Conservation (phyloP, 2,888 invertebrate genomes). For the Drosophila testacea region DNA sequence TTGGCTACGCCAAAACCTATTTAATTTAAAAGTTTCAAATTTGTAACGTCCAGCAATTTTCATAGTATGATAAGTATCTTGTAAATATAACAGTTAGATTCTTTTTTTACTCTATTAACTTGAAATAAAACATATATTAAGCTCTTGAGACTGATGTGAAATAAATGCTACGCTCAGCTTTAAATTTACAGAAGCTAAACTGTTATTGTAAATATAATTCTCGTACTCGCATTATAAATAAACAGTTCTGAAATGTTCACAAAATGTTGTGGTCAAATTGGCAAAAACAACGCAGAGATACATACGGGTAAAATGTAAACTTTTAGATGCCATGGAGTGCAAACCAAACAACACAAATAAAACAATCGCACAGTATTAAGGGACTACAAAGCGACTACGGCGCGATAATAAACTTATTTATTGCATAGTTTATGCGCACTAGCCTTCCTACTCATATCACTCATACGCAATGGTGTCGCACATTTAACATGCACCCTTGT, state of each 20-base stretch:
- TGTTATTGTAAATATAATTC: background rate
- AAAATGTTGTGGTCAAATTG: conserved; percentile 14
- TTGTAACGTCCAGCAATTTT: conserved; percentile 1
- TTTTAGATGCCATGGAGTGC: conserved; percentile 24
- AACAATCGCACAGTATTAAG: conserved; percentile 27
- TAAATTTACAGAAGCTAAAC: background rate
- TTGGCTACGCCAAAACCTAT: conserved; percentile 33
- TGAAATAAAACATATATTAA: background rate
- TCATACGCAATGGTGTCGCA: conserved; percentile 74
- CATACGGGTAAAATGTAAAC: conserved; percentile 29
- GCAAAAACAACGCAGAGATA: conserved; percentile 31
- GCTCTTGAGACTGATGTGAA: background rate
- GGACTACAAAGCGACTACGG: conserved; percentile 26
- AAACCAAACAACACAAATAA: background rate
- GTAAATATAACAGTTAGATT: background rate
- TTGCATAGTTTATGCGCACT: conserved; percentile 79
- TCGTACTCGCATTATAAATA: background rate
- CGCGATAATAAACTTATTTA: conserved; percentile 82
- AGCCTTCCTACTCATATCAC: conserved; percentile 65
- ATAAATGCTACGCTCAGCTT: background rate
- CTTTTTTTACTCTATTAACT: background rate
- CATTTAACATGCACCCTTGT: conserved; percentile 75
- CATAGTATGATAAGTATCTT: conserved; percentile 1
- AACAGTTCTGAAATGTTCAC: conserved; percentile 5
- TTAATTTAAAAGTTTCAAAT: conserved; percentile 50